phyloP scores from a whole-genome alignment of 2,113 vertebrate species.

The Macheiramphus alcinus region DNA sequence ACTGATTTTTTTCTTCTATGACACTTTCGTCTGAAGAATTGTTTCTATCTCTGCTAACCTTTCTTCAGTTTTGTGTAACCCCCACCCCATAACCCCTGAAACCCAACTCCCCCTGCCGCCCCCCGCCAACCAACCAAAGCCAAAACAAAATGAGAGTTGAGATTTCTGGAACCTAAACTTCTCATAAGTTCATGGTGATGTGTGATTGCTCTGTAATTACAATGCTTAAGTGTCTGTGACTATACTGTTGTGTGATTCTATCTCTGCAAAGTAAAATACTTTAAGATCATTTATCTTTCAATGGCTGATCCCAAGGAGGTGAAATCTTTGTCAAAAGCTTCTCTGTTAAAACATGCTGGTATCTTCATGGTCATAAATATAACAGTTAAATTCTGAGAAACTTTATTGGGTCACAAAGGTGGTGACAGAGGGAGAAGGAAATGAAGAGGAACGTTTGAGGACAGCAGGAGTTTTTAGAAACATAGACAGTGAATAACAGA shows the following conservation, averaged over 20 bases:
- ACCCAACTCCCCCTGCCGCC: no score
- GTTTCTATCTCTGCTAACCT: neutral
- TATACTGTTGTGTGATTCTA: neutral
- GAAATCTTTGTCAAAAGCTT: neutral
- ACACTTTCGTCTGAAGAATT: neutral
- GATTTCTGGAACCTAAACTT: neutral
- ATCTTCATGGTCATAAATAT: neutral
- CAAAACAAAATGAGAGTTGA: no score
- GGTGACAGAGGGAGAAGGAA: neutral
- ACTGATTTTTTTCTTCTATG: neutral
- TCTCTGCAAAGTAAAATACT: neutral
- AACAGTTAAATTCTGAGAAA: neutral
- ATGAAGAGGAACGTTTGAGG: neutral
- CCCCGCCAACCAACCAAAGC: no score
- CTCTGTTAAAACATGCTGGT: neutral
- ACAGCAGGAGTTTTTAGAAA: neutral
- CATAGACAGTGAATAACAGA: neutral
- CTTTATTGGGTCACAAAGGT: neutral
- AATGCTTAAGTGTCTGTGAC: neutral
- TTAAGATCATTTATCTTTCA: neutral
- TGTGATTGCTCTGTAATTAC: neutral
- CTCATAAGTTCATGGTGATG: neutral
- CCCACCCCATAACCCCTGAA: no score
- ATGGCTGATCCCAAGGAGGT: neutral
- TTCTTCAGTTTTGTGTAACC: neutral